Evolutionary conservation across 1,140 invertebrate species (phyloP).

Genomic region (Drosophila asahinai): DNA sequence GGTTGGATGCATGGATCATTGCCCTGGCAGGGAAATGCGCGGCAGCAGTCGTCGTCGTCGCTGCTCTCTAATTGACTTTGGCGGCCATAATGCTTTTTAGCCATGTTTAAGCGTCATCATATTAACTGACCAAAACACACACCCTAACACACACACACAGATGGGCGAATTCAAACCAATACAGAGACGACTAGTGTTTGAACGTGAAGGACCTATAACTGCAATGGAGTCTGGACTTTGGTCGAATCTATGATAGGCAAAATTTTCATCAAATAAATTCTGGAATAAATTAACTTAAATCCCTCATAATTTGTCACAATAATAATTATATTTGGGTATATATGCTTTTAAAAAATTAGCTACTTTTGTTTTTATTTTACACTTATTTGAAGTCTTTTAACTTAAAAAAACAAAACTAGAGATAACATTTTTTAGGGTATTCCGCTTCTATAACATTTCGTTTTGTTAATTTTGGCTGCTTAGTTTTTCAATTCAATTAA

Average conservation of each 20-base stretch:
- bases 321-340: neutral
- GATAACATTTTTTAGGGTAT: neutral
- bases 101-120: slow-evolving; percentile 72
- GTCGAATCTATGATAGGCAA: neutral
- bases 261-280: neutral
- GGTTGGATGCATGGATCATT: slow-evolving; percentile 10
- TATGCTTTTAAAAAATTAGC: too few relatives aligned
- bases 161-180: neutral
- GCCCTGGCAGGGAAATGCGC: slow-evolving; percentile 26
- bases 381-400: too few relatives aligned
- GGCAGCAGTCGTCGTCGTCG: slow-evolving; percentile 10
- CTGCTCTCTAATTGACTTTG: slow-evolving; percentile 74
- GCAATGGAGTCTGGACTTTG: slow-evolving; percentile 14
- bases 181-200: slow-evolving; percentile 24
- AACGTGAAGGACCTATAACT: slow-evolving; percentile 26
- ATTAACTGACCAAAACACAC: slow-evolving; percentile 53
- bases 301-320: neutral
- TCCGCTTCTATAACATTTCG: neutral
- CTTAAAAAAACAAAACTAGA: too few relatives aligned
- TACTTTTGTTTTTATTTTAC: too few relatives aligned
- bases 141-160: slow-evolving; percentile 3
- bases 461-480: slow-evolving; percentile 23
- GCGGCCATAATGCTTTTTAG: slow-evolving; percentile 71
- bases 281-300: neutral
- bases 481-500: slow-evolving; percentile 75